Percentiles rank a stretch among this genome's conserved stretches.
Conservation (phyloP, 1,140 invertebrate genomes). For the Atopsyche davidsoni region DNA sequence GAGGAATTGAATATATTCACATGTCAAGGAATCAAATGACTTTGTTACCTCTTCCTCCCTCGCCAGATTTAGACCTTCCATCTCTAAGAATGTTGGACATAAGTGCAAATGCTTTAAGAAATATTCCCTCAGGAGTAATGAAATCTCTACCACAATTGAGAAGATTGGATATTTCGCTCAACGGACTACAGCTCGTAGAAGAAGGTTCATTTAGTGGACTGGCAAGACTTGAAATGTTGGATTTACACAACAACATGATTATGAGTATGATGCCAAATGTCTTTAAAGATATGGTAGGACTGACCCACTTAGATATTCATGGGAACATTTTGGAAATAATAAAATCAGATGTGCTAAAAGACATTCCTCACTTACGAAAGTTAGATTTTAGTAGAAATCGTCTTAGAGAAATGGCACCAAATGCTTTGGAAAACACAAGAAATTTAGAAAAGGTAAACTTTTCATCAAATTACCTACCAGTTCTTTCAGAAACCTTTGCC, state of each 20-base stretch:
- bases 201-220: conserved; percentile 64
- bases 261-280: conserved; percentile 59
- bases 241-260: conserved; percentile 70
- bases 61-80: conserved; percentile 63
- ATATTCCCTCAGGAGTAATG: conserved; percentile 59
- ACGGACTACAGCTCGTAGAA: conserved; percentile 64
- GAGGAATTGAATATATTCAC: conserved; percentile 71
- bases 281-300: conserved; percentile 54
- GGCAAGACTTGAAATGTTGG: conserved; percentile 65
- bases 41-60: conserved; percentile 54
- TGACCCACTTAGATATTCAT: conserved; percentile 65
- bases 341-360: conserved; percentile 59
- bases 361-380: conserved; percentile 56
- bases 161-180: conserved; percentile 70
- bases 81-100: conserved; percentile 67
- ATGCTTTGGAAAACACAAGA: conserved; percentile 58
- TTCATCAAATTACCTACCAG: conserved; percentile 69
- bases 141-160: conserved; percentile 62
- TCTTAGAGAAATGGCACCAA: conserved; percentile 59
- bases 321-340: conserved; percentile 71
- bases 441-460: conserved; percentile 68
- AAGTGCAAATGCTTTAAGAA: conserved; percentile 69
- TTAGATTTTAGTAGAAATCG: conserved; percentile 75
- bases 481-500: conserved; percentile 64
- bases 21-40: conserved; percentile 68